These are phyloP conservation scores for Pinna nobilis DNA, from an alignment of 1,140 invertebrate genomes.

Conservation along the genomic window DNA sequence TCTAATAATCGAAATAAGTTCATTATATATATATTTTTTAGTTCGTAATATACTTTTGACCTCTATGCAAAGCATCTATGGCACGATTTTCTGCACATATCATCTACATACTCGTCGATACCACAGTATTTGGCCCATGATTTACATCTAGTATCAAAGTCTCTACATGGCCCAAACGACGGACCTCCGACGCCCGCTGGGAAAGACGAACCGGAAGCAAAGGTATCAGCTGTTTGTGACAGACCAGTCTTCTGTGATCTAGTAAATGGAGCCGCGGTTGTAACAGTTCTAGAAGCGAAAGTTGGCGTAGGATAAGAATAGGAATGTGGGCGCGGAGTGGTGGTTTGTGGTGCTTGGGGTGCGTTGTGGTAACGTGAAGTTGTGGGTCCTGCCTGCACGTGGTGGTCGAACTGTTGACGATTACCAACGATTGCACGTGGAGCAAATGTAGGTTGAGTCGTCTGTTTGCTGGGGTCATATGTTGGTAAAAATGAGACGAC, in stretches of 20 bases:
- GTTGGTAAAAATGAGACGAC: not conserved
- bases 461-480: not conserved
- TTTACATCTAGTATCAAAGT: constrained; percentile 16
- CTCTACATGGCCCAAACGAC: no score
- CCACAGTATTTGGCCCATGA: constrained; percentile 23
- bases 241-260: not conserved
- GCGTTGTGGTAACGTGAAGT: not conserved
- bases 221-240: not conserved
- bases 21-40: no score
- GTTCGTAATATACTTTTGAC: no score
- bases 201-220: not conserved
- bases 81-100: constrained; percentile 24
- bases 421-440: not conserved
- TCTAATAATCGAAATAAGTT: no score
- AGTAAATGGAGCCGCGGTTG: not conserved
- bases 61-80: no score
- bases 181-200: no score
- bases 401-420: not conserved
- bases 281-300: not conserved
- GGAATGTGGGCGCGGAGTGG: not conserved
- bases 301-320: not conserved
- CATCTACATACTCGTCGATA: constrained; percentile 22
- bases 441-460: not conserved
- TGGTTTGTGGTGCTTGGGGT: not conserved
- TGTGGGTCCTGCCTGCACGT: not conserved